Base-by-base conservation (phyloP, 2,113 vertebrate species). In the Brachionichthys hirsutus region DNA sequence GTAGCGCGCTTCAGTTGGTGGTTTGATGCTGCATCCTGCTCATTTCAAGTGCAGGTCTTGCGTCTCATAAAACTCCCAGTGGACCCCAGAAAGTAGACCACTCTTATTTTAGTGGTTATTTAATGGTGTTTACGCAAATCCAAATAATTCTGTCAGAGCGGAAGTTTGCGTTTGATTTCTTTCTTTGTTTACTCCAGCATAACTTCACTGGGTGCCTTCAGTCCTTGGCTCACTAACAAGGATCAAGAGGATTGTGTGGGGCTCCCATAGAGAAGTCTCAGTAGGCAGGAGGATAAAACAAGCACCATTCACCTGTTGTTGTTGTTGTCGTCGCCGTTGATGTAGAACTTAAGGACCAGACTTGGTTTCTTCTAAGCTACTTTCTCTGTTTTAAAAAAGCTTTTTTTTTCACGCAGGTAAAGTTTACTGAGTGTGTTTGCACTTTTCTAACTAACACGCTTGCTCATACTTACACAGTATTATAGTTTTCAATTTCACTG, bases 21-120 rank as follows among this genome's bases (percentile, higher is more conserved):
- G 48, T 13, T 45, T 1, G 2, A 6, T 20, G 60, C 19, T 57
- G 20, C 16, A 63, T 75, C 67, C 45, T 49, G 20, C 48, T 24
- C 48, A 42, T 81, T 78, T 81, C 53, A 73, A 71, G 62, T 57
- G 57, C 69, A 59, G 67, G 57, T 66, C 62, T 67, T 51, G 43
- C 67, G 52, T 59, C 51, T 57, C 66, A 40, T 42, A 24, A 58
- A 70, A 83, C 77, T 81, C 87, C 86, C 87, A 54, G 75, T 56
- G 82, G 87, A 83, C 38, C 58, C 17, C 56, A 38, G 63, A 78
- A 83, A 87, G 84, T 76, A 87, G 82, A 81, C 87, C 79, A 77
- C 42, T 72, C 64, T 59, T 78, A 70, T 71, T 74, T 71, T 55
- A 55, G 77, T 45, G 64, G 63, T 71, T 84, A 73, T 60, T 77